These are phyloP conservation scores for Grantiella picta DNA, from an alignment of 2,113 vertebrate genomes.

Conservation along the genomic window DNA sequence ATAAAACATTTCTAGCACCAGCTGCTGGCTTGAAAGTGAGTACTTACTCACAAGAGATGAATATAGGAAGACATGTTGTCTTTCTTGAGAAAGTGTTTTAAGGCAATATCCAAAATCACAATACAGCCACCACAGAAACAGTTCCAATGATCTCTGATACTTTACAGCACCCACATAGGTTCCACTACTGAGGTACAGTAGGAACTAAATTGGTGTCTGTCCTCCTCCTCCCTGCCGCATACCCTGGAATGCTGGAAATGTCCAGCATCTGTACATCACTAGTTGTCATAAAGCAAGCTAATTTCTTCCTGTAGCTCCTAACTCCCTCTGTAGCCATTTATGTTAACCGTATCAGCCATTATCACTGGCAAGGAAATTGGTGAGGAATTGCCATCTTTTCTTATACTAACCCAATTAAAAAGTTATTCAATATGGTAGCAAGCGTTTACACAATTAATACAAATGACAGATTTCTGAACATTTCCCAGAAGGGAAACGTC, in stretches of 20 bases:
- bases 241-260: not conserved
- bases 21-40: not conserved
- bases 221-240: not conserved
- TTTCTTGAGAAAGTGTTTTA: not conserved
- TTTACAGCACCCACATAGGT: not conserved
- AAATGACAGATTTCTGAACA: not conserved
- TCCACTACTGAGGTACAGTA: not conserved
- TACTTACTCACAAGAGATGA: not conserved
- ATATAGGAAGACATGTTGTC: accelerated
- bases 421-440: not conserved
- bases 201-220: not conserved
- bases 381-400: not conserved
- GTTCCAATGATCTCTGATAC: not conserved
- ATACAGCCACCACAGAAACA: not conserved
- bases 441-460: not conserved
- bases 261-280: not conserved
- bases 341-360: not conserved
- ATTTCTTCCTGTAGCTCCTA: not conserved
- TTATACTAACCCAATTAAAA: not conserved
- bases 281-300: not conserved
- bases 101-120: not conserved
- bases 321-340: not conserved
- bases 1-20: not conserved
- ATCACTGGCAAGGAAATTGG: not conserved
- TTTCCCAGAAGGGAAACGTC: not conserved